These are phyloP conservation scores for Mormyrus lacerda DNA, from an alignment of 2,113 vertebrate species.

Conservation along the genomic window DNA sequence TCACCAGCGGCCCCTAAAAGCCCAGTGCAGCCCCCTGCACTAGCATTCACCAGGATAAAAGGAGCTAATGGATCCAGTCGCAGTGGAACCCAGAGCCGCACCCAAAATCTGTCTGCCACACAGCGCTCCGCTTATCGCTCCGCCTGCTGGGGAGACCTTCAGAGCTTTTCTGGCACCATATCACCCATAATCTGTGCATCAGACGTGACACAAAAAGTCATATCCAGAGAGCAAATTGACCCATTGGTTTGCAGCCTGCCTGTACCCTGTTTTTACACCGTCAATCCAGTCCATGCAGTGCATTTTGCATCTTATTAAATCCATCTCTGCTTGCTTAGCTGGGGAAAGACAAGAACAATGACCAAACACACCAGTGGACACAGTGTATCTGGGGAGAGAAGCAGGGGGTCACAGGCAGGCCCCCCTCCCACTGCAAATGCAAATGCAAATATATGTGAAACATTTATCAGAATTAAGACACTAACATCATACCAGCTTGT, in stretches of 20 bases:
- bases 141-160: neutral
- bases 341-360: neutral
- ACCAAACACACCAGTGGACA: neutral
- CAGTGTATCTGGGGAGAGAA: neutral
- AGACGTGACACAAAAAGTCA: neutral
- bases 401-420: neutral
- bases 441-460: too few relatives aligned
- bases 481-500: too few relatives aligned
- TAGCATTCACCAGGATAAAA: conserved; percentile 14
- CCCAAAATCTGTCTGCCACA: neutral
- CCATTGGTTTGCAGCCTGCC: neutral
- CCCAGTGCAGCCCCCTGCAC: neutral
- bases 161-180: neutral
- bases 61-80: conserved; percentile 11
- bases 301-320: neutral
- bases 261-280: neutral
- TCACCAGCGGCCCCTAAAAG: neutral
- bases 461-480: too few relatives aligned
- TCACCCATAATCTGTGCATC: neutral
- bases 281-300: neutral
- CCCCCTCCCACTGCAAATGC: too few relatives aligned
- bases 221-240: neutral
- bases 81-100: neutral
- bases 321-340: neutral
- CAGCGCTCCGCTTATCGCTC: neutral